Evolutionary conservation across 92 coral and sea anemone genomes (phyloP).

Genomic region (Porites evermanni): DNA sequence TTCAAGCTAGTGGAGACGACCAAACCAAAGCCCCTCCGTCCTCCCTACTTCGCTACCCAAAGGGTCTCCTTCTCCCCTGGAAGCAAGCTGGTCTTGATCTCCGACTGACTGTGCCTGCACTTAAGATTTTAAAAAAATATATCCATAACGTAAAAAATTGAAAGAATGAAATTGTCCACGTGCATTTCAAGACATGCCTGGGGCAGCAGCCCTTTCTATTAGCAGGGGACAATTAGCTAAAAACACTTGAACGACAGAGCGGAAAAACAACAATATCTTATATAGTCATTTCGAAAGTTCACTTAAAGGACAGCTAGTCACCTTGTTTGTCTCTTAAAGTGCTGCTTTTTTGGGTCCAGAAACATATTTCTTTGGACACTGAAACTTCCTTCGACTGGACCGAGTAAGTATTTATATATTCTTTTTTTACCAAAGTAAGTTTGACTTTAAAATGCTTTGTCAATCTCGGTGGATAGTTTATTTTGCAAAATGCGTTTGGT

Average conservation of each 20-base stretch:
- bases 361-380: neutral
- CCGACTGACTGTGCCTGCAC: too few relatives aligned
- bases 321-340: conserved; percentile 6
- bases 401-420: neutral
- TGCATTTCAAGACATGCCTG: too few relatives aligned
- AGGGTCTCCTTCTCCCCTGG: too few relatives aligned
- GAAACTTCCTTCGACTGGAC: neutral
- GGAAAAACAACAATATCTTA: neutral
- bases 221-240: neutral
- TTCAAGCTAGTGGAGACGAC: too few relatives aligned
- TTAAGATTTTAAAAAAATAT: too few relatives aligned
- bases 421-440: neutral
- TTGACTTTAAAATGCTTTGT: neutral
- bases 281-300: neutral
- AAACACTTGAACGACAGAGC: neutral
- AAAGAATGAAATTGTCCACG: too few relatives aligned
- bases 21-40: too few relatives aligned
- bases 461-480: neutral
- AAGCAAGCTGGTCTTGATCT: too few relatives aligned
- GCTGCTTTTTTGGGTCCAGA: neutral
- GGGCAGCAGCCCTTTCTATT: too few relatives aligned
- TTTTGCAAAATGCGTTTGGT: neutral
- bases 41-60: too few relatives aligned
- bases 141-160: too few relatives aligned
- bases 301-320: conserved; percentile 5